Conservation (phyloP, 2,797 vertebrate genomes). For the Mus caroli region DNA sequence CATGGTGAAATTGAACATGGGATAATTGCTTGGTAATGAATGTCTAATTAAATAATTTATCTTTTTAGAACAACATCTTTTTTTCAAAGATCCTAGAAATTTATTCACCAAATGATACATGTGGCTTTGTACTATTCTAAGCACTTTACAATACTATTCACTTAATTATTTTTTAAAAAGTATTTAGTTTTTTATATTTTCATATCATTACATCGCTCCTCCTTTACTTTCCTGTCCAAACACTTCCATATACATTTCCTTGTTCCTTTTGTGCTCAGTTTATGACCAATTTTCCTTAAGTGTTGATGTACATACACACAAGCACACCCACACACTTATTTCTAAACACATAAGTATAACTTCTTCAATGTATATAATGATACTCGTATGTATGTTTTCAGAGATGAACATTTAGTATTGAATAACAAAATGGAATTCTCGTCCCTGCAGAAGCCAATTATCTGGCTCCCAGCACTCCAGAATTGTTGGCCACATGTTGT, state of each 20-base stretch:
- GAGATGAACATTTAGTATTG: neutral
- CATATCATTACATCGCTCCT: neutral
- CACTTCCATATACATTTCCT: neutral
- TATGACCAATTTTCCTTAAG: neutral
- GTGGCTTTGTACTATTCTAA: neutral
- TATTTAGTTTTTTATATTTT: neutral
- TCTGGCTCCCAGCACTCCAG: neutral
- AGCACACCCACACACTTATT: neutral
- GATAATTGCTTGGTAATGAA: neutral
- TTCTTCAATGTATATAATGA: neutral
- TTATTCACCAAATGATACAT: neutral
- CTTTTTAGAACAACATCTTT: neutral
- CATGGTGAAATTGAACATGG: neutral
- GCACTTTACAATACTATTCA: neutral
- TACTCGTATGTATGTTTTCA: neutral
- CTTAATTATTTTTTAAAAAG: neutral
- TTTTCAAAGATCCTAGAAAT: neutral
- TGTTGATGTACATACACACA: neutral
- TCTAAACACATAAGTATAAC: neutral
- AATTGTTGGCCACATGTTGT: neutral
- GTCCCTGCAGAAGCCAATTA: neutral
- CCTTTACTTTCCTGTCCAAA: neutral
- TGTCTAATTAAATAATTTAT: neutral
- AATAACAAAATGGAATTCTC: neutral
- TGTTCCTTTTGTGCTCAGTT: neutral